Conservation (phyloP, 30 jellyfish, hydroid and myxozoan genomes). For the Chironex yamaguchii region DNA sequence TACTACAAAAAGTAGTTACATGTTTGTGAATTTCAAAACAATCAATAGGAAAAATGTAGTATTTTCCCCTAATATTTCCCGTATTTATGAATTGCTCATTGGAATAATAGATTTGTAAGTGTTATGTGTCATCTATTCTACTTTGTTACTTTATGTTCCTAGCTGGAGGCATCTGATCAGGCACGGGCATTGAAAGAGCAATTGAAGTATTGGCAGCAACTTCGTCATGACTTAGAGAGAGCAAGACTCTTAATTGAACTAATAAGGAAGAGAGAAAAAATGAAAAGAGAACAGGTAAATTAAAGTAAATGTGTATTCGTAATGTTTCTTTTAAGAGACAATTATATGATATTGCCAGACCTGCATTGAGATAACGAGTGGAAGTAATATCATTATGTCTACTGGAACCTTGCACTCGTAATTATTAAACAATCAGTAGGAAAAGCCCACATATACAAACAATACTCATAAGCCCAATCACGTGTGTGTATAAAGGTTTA, state of each 20-base stretch:
- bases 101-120: too few relatives aligned
- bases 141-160: neutral
- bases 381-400: too few relatives aligned
- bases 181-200: constrained; percentile 95
- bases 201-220: constrained; percentile 95
- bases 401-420: too few relatives aligned
- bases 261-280: constrained; percentile 90
- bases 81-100: too few relatives aligned
- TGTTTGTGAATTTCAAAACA: too few relatives aligned
- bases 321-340: neutral
- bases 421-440: too few relatives aligned
- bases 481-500: too few relatives aligned
- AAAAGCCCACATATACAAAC: too few relatives aligned
- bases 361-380: neutral
- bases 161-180: constrained; percentile 78
- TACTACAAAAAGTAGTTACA: too few relatives aligned
- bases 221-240: constrained; percentile 94
- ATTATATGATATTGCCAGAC: neutral
- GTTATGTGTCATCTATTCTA: neutral
- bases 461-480: too few relatives aligned
- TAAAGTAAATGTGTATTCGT: neutral
- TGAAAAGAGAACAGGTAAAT: constrained; percentile 93
- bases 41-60: too few relatives aligned
- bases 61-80: too few relatives aligned
- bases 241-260: constrained; percentile 89